Evolutionary conservation across 1,140 invertebrate genomes (phyloP).

Genomic region (Drosophila suzukii): DNA sequence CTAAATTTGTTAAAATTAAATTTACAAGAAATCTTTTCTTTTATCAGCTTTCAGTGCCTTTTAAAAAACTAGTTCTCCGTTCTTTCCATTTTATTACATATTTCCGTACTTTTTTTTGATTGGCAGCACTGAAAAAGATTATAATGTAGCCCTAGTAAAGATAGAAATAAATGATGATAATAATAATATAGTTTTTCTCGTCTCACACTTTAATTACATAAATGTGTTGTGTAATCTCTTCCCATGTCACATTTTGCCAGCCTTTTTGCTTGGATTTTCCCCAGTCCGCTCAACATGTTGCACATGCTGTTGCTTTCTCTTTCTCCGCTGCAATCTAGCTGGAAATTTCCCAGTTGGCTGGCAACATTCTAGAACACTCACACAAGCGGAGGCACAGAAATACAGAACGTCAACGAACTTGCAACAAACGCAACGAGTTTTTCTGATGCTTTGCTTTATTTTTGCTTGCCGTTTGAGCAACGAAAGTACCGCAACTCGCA

Average conservation of each 20-base stretch:
- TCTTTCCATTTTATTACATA: too few species aligned
- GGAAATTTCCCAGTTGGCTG: conserved; percentile 31
- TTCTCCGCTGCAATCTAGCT: conserved; percentile 61
- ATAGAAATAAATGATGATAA: too few species aligned
- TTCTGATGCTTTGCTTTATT: conserved; percentile 28
- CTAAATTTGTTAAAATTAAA: too few species aligned
- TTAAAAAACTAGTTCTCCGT: too few species aligned
- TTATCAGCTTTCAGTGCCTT: too few species aligned
- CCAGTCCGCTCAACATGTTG: conserved; percentile 49
- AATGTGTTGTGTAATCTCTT: conserved; percentile 7
- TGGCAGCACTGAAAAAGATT: not conserved
- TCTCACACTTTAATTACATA: not conserved
- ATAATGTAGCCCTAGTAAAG: too few species aligned
- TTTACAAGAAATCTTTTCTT: too few species aligned
- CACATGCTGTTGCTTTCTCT: conserved; percentile 69
- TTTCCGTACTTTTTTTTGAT: too few species aligned
- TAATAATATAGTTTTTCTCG: not conserved
- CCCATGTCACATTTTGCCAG: conserved; percentile 2
- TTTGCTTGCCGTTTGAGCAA: conserved; percentile 68
- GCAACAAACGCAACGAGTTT: conserved; percentile 57
- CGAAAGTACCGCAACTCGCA: conserved; percentile 80
- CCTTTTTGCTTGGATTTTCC: not conserved
- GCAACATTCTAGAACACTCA: conserved; percentile 68
- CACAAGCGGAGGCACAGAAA: conserved; percentile 2
- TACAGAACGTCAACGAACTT: conserved; percentile 68